Evolutionary conservation across 1,140 invertebrate genomes (phyloP), one percentile per base, ranked within the genome.

Genomic region (Halotydeus destructor): DNA sequence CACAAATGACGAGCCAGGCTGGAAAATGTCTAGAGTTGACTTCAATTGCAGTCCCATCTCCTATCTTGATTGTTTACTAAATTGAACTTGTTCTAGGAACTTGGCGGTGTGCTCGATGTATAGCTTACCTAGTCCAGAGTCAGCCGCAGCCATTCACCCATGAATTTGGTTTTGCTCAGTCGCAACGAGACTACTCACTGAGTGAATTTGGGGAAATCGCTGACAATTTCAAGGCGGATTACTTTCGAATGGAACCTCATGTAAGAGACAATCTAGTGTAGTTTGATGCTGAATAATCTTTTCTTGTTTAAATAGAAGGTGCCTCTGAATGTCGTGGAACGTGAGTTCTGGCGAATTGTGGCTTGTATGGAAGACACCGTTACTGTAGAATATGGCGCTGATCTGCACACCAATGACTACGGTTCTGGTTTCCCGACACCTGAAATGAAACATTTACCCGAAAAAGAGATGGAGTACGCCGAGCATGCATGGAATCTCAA

Each of bases 191-290:
- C 55, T 98, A 97, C 58, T 91, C 82, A 0, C 63, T 99, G n/a
- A 81, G 91, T 55, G 78, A 88, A 52, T 99, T 99, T 68, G 86
- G 88, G 0, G 82, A 93, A 64, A 96, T 91, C 84, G 94, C 94
- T 4, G 88, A 98, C 63, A 78, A 91, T 52, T 98, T 98, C 61
- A 99, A 99, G 57, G 78, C 80, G 14, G 82, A 91, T 54, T 97
- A 96, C 58, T 99, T 98, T 64, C 86, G 89, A 49, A 91, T 86
- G 75, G 82, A 84, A 5, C 81, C 85, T 42, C 83, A 91, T 66
- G 78, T 79, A 60, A 69, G 73, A 68, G 23, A 30, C 22, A 27
- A 3, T 23, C 18, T 41, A 38, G 16, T 41, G 23, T 28, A 19
- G 18, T 47, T 36, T 33, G n/a, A 14, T 16, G 28, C 43, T 47